A percentile compares a stretch with the other conserved stretches of the same genome.
phyloP scores from a whole-genome alignment of 1,140 invertebrate species.

The Araneus ventricosus region DNA sequence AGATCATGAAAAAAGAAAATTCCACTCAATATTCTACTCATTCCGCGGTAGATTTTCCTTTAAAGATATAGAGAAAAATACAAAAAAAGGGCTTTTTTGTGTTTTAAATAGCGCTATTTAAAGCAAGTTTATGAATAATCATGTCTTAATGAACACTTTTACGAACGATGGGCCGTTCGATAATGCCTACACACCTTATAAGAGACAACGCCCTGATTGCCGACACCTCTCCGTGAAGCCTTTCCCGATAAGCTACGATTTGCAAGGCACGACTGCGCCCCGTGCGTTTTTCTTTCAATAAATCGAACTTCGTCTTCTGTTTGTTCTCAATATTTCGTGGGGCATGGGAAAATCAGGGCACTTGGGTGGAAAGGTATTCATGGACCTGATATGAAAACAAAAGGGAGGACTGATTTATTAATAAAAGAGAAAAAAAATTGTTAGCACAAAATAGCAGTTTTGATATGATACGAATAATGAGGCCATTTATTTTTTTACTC shows the following conservation, averaged over 20 bases:
- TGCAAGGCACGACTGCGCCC: background rate
- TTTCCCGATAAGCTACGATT: background rate
- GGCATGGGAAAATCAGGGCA: no score
- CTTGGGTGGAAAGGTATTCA: no score
- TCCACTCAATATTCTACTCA: no score
- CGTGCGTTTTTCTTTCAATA: background rate
- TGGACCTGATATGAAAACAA: no score
- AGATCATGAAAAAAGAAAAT: no score
- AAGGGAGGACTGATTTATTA: no score
- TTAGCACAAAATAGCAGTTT: no score
- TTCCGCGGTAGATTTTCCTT: no score
- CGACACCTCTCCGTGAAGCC: background rate
- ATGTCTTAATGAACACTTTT: background rate
- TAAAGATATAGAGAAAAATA: background rate
- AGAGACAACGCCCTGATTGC: conserved; percentile 11
- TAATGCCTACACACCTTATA: background rate
- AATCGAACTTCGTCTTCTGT: background rate
- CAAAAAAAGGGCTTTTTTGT: background rate
- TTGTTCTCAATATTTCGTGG: no score
- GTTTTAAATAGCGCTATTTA: background rate
- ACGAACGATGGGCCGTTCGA: background rate
- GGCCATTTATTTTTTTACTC: no score
- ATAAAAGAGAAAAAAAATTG: no score
- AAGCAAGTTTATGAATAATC: conserved; percentile 18
- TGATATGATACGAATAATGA: no score